Conservation (phyloP, 2,888 invertebrate species). For the Lasioglossum calceatum region DNA sequence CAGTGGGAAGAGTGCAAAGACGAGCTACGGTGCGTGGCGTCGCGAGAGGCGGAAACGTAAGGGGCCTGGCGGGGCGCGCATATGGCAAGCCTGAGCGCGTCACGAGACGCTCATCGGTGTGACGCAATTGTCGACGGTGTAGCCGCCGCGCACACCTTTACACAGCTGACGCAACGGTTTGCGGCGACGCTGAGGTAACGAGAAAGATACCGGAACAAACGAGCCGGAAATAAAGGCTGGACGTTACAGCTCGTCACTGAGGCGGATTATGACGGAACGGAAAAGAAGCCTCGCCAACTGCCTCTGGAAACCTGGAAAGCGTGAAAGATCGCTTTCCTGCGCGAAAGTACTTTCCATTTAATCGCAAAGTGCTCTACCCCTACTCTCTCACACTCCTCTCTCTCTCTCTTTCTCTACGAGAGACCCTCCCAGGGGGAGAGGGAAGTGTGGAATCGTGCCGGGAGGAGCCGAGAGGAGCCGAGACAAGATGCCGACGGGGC, state of each 20-base stretch:
- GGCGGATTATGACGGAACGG: conserved; percentile 47
- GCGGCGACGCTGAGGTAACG: conserved; percentile 48
- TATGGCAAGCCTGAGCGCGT: no score
- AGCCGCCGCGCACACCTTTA: neutral
- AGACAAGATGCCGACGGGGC: neutral
- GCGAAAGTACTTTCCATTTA: conserved; percentile 71
- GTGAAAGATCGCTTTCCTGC: conserved; percentile 70
- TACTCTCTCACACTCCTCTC: conserved; percentile 1
- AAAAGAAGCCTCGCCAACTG: conserved; percentile 40
- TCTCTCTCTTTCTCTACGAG: neutral
- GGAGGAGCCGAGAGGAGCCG: neutral
- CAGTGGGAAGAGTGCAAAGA: no score
- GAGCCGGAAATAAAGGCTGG: conserved; percentile 67
- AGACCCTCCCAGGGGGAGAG: neutral
- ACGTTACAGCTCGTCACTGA: conserved; percentile 54
- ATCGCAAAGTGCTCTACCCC: conserved; percentile 55
- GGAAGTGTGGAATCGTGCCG: neutral
- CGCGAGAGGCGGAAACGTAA: no score
- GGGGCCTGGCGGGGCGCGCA: no score
- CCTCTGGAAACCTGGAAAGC: conserved; percentile 69
- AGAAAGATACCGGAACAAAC: conserved; percentile 57
- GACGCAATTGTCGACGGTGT: neutral
- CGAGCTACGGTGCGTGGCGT: no score
- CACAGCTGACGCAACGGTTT: conserved; percentile 42
- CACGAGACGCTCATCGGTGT: no score